Conservation (phyloP, 2,888 invertebrate genomes). For the Tinea pellionella region DNA sequence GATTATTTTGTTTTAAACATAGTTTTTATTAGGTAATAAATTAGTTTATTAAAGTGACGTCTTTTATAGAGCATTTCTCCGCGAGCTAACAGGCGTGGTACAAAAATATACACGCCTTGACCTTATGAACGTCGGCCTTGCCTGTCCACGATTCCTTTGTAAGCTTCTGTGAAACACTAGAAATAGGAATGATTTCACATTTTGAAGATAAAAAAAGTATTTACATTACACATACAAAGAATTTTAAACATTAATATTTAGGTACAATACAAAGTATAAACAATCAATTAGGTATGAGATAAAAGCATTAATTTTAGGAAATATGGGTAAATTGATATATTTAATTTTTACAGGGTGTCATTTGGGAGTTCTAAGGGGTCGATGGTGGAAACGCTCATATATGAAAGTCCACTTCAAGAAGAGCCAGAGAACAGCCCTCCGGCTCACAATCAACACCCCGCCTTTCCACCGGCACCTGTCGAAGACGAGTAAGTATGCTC, state of each 20-base stretch:
- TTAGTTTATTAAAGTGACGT: conserved; percentile 1
- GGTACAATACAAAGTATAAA: too few species aligned
- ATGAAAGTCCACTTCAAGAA: conserved; percentile 86
- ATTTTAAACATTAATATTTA: not conserved
- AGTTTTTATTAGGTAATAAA: not conserved
- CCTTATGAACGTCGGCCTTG: conserved; percentile 2
- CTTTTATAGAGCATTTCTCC: conserved; percentile 8
- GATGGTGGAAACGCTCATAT: conserved; percentile 93
- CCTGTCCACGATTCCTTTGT: conserved; percentile 1
- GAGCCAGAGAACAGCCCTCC: conserved; percentile 80
- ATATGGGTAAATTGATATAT: not conserved
- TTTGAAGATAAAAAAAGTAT: not conserved
- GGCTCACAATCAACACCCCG: conserved; percentile 49
- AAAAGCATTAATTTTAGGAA: too few species aligned
- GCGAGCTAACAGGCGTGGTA: not conserved
- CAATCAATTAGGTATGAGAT: too few species aligned
- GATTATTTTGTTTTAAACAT: not conserved
- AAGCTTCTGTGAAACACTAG: not conserved
- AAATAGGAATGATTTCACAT: conserved; percentile 5
- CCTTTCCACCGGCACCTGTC: conserved; percentile 57
- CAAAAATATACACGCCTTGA: conserved; percentile 9
- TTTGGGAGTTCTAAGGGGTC: conserved; percentile 95
- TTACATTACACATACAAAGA: not conserved
- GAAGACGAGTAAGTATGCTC: conserved; percentile 68
- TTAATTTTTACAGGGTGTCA: conserved; percentile 75